Base-by-base conservation (phyloP, 2,888 invertebrate species). In the Rhyacophila evoluta region DNA sequence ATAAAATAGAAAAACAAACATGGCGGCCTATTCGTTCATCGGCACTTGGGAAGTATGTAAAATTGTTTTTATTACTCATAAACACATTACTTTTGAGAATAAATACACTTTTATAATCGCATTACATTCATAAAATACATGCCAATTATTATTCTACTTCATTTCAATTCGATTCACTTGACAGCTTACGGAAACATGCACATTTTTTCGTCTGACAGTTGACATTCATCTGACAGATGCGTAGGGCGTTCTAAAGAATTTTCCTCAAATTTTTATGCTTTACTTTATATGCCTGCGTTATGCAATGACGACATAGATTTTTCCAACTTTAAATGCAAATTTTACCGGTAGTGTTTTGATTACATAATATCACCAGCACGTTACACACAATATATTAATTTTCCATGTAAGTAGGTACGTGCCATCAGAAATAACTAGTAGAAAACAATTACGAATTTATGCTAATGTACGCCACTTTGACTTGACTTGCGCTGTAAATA, bases 31-130 rank as follows among this genome's bases (percentile, higher is more conserved):
- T 84, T 87, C 87, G 75, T 90, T 90, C 84, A 85, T 88, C 81
- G 91, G 91, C 83, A 89, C 88, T 83, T 91, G 91, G 91, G 90
- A 91, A 89, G 91, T 91, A 85, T 85, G 84, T 83, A 80, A 78
- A 78, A 8, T 69, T 12, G 15, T 15, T 33, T 28, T 29, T 69
- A 6, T 15, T 10, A 28, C 10, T 55, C 19, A 8, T 55, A 8
- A 25, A 25, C 2, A 55, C 5, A 10, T 0, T 55, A 19, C 15
- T 25, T 25, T 33, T 2, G 6, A 4, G 29, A 33, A 33, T 33
- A 33, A 33, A 33, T 33, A 33, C 29, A 4, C 6, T 33, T 33
- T 6, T 33, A 6, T 33, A 33, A 33, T 33, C 6, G 4, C 6
- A 33, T 4, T 33, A 33, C 4, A 33, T 33, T 33, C 6, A 33